A percentile compares a stretch with the other conserved stretches of the same genome.
These are phyloP conservation scores for Eilema caniola DNA, from an alignment of 2,888 invertebrate species.

Conservation along the genomic window DNA sequence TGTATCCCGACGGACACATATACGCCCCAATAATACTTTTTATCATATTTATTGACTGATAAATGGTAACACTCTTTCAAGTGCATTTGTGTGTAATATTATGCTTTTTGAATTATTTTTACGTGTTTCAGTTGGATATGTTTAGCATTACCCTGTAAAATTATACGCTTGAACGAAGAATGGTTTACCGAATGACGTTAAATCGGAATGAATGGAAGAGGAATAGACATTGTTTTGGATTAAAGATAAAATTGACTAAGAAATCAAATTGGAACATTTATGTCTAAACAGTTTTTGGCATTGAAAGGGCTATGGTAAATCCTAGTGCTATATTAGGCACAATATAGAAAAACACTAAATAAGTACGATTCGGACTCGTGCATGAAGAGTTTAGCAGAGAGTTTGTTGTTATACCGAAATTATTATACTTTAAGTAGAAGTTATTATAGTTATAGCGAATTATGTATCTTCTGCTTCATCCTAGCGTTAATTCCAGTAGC, in stretches of 20 bases:
- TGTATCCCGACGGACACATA: slow-evolving; percentile 78
- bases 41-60: slow-evolving; percentile 87
- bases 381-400: too few relatives aligned
- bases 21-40: slow-evolving; percentile 84
- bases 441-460: too few relatives aligned
- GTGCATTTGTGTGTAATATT: slow-evolving; percentile 78
- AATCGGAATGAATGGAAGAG: neutral
- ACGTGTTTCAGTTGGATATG: slow-evolving; percentile 15
- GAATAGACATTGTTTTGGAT: neutral
- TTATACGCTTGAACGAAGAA: neutral
- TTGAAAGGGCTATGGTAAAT: too few relatives aligned
- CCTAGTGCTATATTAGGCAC: too few relatives aligned
- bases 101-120: slow-evolving; percentile 40
- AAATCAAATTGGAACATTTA: too few relatives aligned
- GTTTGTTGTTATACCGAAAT: too few relatives aligned
- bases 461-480: too few relatives aligned
- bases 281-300: too few relatives aligned
- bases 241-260: neutral
- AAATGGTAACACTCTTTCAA: slow-evolving; percentile 76
- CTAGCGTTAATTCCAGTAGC: too few relatives aligned
- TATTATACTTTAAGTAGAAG: too few relatives aligned
- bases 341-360: too few relatives aligned
- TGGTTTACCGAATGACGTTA: neutral
- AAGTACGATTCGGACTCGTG: too few relatives aligned
- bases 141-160: neutral